Evolutionary conservation across 2,888 invertebrate genomes (phyloP).

Genomic region (Fragum fragum): DNA sequence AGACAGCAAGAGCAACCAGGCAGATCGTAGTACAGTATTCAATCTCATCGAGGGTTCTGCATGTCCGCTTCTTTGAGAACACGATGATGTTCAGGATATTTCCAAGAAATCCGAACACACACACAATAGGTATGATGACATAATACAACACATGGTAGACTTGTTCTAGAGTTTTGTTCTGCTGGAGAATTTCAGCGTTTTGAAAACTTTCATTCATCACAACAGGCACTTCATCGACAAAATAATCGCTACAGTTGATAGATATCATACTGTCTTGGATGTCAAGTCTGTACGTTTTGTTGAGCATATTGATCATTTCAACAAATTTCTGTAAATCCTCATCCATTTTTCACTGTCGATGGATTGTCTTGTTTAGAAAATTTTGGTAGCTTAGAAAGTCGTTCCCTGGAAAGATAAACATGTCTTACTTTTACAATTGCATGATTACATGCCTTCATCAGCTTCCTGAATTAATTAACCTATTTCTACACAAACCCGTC

Average conservation of each 20-base stretch:
- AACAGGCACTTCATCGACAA: conserved; percentile 6
- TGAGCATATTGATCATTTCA: conserved; percentile 15
- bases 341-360: neutral
- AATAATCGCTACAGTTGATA: conserved; percentile 22
- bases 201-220: conserved; percentile 3
- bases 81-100: conserved; percentile 93
- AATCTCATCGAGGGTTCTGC: conserved; percentile 89
- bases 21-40: conserved; percentile 93
- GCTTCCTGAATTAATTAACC: no score
- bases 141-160: conserved; percentile 55
- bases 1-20: conserved; percentile 91
- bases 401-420: no score
- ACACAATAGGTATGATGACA: conserved; percentile 90
- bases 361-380: neutral
- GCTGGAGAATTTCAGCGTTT: conserved; percentile 14
- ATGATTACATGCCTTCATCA: no score
- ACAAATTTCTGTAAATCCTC: conserved; percentile 8
- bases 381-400: no score
- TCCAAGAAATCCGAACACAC: conserved; percentile 91
- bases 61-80: conserved; percentile 89
- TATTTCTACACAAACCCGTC: no score
- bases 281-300: conserved; percentile 12
- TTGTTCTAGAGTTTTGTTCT: conserved; percentile 13
- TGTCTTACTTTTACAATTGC: no score
- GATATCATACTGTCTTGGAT: neutral